Conservation (phyloP, 2,888 invertebrate genomes). For the Drosophila mimica region DNA sequence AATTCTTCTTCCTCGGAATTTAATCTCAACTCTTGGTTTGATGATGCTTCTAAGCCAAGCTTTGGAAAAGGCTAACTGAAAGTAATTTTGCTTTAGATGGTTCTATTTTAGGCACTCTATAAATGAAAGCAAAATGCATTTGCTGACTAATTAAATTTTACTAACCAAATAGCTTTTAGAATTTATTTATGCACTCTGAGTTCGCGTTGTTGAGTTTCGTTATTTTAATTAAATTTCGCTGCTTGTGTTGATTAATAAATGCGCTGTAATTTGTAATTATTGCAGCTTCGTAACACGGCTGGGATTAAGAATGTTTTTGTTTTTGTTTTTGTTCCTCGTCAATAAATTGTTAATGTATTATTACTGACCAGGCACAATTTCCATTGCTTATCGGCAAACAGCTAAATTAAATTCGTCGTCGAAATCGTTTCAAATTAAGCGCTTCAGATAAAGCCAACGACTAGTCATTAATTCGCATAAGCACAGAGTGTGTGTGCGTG, state of each 20-base stretch:
- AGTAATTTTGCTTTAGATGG: background rate
- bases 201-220: background rate
- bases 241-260: slow-evolving; percentile 35
- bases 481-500: slow-evolving; percentile 7
- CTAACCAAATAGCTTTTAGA: background rate
- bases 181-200: background rate
- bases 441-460: slow-evolving; percentile 63
- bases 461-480: slow-evolving; percentile 58
- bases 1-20: background rate
- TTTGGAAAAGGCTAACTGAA: background rate
- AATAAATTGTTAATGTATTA: slow-evolving; percentile 49
- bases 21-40: background rate
- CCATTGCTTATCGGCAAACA: slow-evolving; percentile 39
- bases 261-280: slow-evolving; percentile 57
- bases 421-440: slow-evolving; percentile 65
- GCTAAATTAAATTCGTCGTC: slow-evolving; percentile 39
- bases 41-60: background rate
- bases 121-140: background rate
- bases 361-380: slow-evolving; percentile 39
- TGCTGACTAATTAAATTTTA: slow-evolving; percentile 20
- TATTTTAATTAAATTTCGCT: slow-evolving; percentile 61
- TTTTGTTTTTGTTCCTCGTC: slow-evolving; percentile 2
- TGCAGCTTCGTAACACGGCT: slow-evolving; percentile 22
- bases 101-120: background rate
- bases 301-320: slow-evolving; percentile 24